Evolutionary conservation across 2,797 vertebrate genomes (phyloP), one percentile per base, ranked within the genome.

Genomic region (Emydoidea blandingii): DNA sequence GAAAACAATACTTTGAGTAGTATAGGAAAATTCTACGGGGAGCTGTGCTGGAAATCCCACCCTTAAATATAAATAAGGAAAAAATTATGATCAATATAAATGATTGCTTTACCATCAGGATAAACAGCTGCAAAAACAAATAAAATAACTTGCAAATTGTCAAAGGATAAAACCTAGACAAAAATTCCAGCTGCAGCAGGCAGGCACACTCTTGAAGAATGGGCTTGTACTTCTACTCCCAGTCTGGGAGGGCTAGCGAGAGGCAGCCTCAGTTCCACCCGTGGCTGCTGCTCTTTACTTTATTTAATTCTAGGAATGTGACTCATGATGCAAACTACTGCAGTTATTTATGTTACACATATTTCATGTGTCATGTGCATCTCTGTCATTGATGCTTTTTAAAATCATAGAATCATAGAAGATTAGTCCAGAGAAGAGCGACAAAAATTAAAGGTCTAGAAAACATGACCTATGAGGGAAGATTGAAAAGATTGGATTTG

Each of bases 311-410:
- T 34, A n/a, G 41, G 19, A 89, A 47, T 2, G 25, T 4, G 65
- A 92, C 44, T 80, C 65, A 15, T 27, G 90, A 56, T 56, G 91
- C 53, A 93, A 79, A 44, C 16, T 86, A 76, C 53, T 74, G 79
- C 27, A 81, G 31, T 12, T 86, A 72, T 65, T 88, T 65, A 2
- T 19, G 81, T 56, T 27, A 87, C 52, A 92, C 81, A 49, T 1
- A 85, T 56, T 34, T 54, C 50, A 52, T 91, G 3, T 56, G 41
- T 54, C 50, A 52, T 92, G 3, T 56, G 41, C 57, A 56, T 1
- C 41, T 18, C 80, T 14, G 54, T 21, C 0, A 0, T 4, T 47
- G 18, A 53, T 41, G 34, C 12, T 37, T 89, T 90, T 44, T 62
- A 12, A 72, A 89, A n/a, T 89, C 52, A 53, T 52, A 52, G 15